Evolutionary conservation across 2,113 vertebrate genomes (phyloP), one percentile per base, ranked within the genome.

Genomic region (Smithornis capensis): DNA sequence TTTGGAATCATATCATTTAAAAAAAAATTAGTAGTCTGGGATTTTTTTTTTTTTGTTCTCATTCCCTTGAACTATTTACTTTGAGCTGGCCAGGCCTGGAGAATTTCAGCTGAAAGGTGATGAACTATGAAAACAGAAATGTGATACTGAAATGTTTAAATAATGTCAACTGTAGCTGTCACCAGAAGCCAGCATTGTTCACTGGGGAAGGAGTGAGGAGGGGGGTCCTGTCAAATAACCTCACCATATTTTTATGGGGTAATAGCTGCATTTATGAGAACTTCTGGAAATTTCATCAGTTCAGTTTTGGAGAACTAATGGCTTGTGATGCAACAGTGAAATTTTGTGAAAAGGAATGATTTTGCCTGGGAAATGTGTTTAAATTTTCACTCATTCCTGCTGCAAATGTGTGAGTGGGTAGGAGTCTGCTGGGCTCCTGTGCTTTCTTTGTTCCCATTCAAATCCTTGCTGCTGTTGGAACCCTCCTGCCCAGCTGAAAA

Each of bases 61-160:
- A 24, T 95, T 93, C 95, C 75, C 79, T 90, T 83, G 44, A 14
- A 15, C 31, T 95, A 25, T 95, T 95, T 93, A 42, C 45, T 86
- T 91, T 91, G 60, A 85, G 59, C 35, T 77, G 79, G 38, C 42
- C 63, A 83, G 67, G 38, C 42, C 93, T 91, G 85, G 71, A 88
- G 60, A 83, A 83, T 88, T 95, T 94, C 92, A 93, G 19, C 70
- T 3, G 22, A 90, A 77, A 92, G 50, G 92, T 83, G 86, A 88
- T 75, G 91, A 95, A 91, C 91, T 76, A 83, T 76, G 42, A 62
- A 89, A 95, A 57, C 0, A 19, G 82, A 75, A 96, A 82, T 33
- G 10, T 69, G 87, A 91, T 69, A 59, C 29, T 76, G 78, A 80
- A 77, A 63, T 81, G 82, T 86, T 96, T 80, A 83, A 95, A 88